These are phyloP conservation scores for Drosophila seguyi DNA, from an alignment of 1,140 invertebrate species.

Conservation along the genomic window DNA sequence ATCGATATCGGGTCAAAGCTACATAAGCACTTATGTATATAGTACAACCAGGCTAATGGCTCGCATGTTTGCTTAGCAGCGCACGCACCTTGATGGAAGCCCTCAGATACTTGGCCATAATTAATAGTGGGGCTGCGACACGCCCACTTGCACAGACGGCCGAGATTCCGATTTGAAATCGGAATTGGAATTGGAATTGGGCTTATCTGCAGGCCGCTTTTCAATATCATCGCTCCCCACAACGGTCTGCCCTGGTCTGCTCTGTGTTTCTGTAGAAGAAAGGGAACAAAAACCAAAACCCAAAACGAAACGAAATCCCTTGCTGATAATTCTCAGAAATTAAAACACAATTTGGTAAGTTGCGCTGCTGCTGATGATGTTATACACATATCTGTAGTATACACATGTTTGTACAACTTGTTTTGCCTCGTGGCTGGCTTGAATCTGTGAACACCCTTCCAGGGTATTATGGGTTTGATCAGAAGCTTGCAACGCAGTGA, in stretches of 20 bases:
- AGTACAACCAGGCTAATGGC: conserved; percentile 31
- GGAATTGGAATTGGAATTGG: conserved; percentile 59
- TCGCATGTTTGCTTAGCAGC: conserved; percentile 63
- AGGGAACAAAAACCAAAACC: conserved; percentile 33
- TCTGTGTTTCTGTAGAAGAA: conserved; percentile 67
- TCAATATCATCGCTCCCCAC: conserved; percentile 61
- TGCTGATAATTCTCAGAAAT: conserved; percentile 76
- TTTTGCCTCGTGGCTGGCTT: conserved; percentile 69
- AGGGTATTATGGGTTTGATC: not conserved
- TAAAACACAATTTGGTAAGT: conserved; percentile 73
- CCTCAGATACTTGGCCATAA: conserved; percentile 49
- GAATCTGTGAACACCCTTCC: conserved; percentile 10
- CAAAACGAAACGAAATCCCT: conserved; percentile 42
- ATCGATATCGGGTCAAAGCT: conserved; percentile 44
- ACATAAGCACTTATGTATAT: conserved; percentile 1
- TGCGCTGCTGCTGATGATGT: conserved; percentile 55
- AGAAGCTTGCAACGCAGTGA: not conserved
- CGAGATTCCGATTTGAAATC: conserved; percentile 46
- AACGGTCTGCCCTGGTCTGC: conserved; percentile 9
- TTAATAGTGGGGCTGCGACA: conserved; percentile 34
- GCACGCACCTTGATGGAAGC: conserved; percentile 70
- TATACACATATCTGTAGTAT: conserved; percentile 52
- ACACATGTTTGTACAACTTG: conserved; percentile 69
- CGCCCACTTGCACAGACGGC: conserved; percentile 6
- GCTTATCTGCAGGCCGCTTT: conserved; percentile 42